A percentile compares a stretch with the other conserved stretches of the same genome.
These are phyloP conservation scores for Spinibarbus caldwelli DNA, from an alignment of 2,797 vertebrate genomes.

Conservation along the genomic window DNA sequence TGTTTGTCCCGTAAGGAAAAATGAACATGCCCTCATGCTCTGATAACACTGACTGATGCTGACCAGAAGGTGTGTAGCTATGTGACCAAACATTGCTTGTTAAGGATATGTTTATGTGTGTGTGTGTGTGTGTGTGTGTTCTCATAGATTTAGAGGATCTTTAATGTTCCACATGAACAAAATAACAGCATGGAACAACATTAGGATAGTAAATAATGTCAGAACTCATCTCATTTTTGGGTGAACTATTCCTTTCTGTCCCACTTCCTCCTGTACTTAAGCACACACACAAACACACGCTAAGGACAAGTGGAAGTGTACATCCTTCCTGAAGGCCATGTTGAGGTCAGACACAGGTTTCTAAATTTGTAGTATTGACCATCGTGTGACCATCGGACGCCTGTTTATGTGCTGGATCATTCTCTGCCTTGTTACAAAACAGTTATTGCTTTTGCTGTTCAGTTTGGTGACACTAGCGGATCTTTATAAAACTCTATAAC, in stretches of 20 bases:
- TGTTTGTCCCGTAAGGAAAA: conserved; percentile 22
- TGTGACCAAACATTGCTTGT: neutral
- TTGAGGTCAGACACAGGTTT: conserved; percentile 65
- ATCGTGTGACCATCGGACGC: neutral
- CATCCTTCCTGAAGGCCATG: conserved; percentile 77
- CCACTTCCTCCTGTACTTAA: neutral
- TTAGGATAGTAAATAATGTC: neutral
- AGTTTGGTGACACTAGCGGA: neutral
- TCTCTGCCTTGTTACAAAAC: neutral
- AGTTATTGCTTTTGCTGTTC: neutral
- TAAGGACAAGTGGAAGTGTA: conserved; percentile 72
- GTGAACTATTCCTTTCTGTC: neutral
- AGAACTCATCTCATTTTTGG: neutral
- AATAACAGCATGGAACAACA: neutral
- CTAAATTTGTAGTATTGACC: conserved; percentile 51
- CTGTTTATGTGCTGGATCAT: neutral
- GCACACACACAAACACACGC: conserved; percentile 51
- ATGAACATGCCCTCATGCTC: conserved; percentile 29
- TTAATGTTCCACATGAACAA: neutral
- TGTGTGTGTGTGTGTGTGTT: neutral
- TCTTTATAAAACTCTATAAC: neutral
- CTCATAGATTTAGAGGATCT: neutral
- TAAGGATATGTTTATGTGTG: neutral
- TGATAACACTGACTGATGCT: conserved; percentile 54
- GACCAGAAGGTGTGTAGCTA: conserved; percentile 29